A percentile compares a stretch with the other conserved stretches of the same genome.
These are phyloP conservation scores for Mamestra brassicae DNA, from an alignment of 2,888 invertebrate species.

Conservation along the genomic window DNA sequence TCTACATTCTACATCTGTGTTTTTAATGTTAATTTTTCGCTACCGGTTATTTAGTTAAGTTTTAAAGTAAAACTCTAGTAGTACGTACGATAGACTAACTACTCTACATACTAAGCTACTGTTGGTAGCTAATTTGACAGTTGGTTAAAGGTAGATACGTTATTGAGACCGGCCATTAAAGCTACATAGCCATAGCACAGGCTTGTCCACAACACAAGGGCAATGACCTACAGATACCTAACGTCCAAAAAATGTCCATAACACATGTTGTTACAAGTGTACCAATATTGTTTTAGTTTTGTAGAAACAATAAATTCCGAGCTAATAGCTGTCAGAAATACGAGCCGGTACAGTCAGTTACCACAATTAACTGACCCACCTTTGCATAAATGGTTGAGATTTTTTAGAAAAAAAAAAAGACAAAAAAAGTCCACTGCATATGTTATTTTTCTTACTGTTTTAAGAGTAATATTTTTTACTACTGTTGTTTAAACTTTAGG, in stretches of 20 bases:
- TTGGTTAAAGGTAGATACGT: no score
- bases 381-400: no score
- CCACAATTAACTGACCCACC: no score
- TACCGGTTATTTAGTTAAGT: neutral
- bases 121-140: no score
- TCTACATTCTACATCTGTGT: neutral
- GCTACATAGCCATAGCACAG: neutral
- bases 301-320: neutral
- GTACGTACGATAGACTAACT: neutral
- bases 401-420: no score
- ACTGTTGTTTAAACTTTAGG: no score
- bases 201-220: neutral
- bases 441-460: no score
- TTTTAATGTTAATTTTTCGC: neutral
- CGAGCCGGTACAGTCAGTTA: neutral
- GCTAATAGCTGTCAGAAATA: neutral
- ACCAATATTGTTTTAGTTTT: neutral
- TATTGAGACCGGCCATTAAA: no score
- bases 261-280: slow-evolving; percentile 15
- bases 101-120: no score
- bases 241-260: neutral
- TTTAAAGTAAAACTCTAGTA: no score
- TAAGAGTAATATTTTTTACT: no score
- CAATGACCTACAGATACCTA: neutral
- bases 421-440: no score